Percentiles rank a stretch among this genome's conserved stretches.
Evolutionary conservation across 2,797 vertebrate species (phyloP).

Genomic region (Micrastur ruficollis): DNA sequence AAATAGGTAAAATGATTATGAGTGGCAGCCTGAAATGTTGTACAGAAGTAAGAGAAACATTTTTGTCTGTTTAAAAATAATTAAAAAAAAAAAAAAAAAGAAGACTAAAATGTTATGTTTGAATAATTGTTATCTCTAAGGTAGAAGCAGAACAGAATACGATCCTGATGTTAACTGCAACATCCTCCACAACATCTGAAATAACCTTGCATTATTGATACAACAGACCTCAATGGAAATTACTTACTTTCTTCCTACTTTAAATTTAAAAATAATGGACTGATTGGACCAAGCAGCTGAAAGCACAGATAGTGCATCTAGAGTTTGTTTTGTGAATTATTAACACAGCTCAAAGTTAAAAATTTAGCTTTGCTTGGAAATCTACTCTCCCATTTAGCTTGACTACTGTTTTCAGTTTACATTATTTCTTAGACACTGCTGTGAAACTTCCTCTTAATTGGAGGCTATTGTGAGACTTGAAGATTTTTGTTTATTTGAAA

Average conservation of each 20-base stretch:
- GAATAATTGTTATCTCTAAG: conserved; percentile 6
- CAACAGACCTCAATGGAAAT: not conserved
- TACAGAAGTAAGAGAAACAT: not conserved
- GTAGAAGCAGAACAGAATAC: not conserved
- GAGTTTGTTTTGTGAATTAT: conserved; percentile 60
- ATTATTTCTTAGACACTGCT: conserved; percentile 51
- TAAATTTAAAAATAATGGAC: conserved; percentile 35
- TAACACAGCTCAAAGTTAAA: conserved; percentile 51
- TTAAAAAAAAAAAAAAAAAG: not conserved
- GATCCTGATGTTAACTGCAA: conserved; percentile 21
- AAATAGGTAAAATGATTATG: not conserved
- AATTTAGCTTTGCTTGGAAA: conserved; percentile 51
- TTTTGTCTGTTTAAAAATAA: conserved; percentile 2
- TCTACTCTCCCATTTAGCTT: conserved; percentile 41
- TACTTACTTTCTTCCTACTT: not conserved
- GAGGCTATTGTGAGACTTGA: conserved; percentile 45
- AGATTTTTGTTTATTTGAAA: conserved; percentile 69
- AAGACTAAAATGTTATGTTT: not conserved
- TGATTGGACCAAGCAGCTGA: conserved; percentile 51
- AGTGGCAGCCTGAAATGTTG: not conserved
- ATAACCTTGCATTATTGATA: conserved; percentile 33
- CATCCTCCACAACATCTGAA: not conserved
- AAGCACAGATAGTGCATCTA: conserved; percentile 30
- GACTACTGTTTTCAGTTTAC: conserved; percentile 55
- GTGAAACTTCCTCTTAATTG: conserved; percentile 58